A percentile compares a stretch with the other conserved stretches of the same genome.
These are phyloP conservation scores for Tauraco hartlaubi DNA, from an alignment of 2,797 vertebrate genomes.

Conservation along the genomic window DNA sequence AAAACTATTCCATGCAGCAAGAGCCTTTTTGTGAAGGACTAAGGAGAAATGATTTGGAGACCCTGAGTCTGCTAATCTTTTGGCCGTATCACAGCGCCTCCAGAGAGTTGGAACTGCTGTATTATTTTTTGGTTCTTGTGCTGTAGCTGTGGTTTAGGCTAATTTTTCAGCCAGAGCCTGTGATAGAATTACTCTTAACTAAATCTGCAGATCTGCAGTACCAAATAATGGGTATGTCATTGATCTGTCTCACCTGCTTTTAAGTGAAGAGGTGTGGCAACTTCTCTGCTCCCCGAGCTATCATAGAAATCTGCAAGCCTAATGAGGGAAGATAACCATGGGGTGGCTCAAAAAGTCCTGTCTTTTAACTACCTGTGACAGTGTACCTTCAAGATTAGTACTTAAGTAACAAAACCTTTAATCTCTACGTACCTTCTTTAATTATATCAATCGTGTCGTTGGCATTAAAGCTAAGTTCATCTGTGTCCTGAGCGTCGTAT, in stretches of 20 bases:
- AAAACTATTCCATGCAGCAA: neutral
- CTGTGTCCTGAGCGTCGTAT: constrained; percentile 97
- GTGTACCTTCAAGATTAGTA: accelerated
- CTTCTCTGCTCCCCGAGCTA: neutral
- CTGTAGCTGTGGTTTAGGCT: neutral
- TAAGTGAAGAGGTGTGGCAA: neutral
- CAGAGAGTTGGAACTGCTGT: neutral
- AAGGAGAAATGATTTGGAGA: neutral
- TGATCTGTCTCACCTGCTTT: neutral
- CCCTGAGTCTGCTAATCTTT: neutral
- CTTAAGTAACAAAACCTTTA: neutral
- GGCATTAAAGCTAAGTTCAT: constrained; percentile 98
- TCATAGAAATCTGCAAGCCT: accelerated
- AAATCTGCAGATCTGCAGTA: neutral
- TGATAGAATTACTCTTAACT: neutral
- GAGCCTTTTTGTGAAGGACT: neutral
- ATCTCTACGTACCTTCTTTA: constrained; percentile 88
- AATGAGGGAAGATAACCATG: accelerated
- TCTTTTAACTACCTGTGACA: too few species aligned
- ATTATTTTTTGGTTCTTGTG: neutral
- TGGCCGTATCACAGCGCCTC: neutral
- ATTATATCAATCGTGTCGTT: constrained; percentile 94
- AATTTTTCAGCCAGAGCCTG: neutral
- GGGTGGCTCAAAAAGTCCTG: neutral
- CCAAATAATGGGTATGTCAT: neutral